phyloP scores from a whole-genome alignment of 2,113 vertebrate genomes.

The Cariama cristata region DNA sequence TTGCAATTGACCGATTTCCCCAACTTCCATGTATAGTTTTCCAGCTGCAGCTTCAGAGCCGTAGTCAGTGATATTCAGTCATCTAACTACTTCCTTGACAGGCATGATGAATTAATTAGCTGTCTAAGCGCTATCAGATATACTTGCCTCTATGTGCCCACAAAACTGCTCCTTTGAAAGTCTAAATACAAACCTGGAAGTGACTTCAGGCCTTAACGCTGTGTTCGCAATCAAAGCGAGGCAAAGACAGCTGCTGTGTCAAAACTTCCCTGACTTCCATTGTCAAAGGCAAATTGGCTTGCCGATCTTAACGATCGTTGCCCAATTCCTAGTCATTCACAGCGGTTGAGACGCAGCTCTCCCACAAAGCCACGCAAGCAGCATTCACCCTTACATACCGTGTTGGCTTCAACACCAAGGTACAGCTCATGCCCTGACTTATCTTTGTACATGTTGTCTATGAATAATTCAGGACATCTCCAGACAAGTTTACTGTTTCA shows the following conservation, averaged over 20 bases:
- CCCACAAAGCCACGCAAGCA: background rate
- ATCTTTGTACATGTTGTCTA: conserved; percentile 53
- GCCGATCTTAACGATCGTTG: background rate
- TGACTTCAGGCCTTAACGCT: background rate
- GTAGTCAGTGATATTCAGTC: background rate
- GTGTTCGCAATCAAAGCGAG: background rate
- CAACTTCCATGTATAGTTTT: background rate
- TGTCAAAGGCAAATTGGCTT: background rate
- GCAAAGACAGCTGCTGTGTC: background rate
- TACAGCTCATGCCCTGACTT: conserved; percentile 68
- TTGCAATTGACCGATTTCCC: background rate
- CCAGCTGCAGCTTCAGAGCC: background rate
- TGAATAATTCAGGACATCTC: conserved; percentile 74
- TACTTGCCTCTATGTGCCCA: background rate
- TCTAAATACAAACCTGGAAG: background rate
- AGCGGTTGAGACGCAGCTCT: background rate
- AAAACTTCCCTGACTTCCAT: background rate
- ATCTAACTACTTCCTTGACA: conserved; percentile 38
- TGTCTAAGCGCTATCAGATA: background rate
- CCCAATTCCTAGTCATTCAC: background rate
- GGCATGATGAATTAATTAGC: background rate
- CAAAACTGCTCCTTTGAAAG: background rate
- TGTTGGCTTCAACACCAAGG: conserved; percentile 18
- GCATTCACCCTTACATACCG: background rate
- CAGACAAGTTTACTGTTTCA: conserved; percentile 72